These are phyloP conservation scores for Eciton burchellii DNA, from an alignment of 1,140 invertebrate species.

Conservation along the genomic window DNA sequence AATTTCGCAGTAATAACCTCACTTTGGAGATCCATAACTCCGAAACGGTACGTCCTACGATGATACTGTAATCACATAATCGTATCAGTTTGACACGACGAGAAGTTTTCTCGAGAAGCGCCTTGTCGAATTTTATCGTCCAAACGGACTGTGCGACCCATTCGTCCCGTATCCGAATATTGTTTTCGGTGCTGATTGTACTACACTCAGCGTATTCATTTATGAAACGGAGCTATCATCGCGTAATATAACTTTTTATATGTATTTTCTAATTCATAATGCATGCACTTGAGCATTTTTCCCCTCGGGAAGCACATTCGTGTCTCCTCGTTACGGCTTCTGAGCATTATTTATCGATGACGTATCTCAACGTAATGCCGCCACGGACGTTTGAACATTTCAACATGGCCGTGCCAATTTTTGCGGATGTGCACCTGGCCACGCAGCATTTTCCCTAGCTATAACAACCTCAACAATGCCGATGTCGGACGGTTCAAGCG, in stretches of 20 bases:
- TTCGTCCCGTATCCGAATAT: not conserved
- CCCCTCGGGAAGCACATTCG: slow-evolving; percentile 11
- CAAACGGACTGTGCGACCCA: slow-evolving; percentile 38
- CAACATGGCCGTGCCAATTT: slow-evolving; percentile 72
- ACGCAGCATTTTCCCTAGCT: not conserved
- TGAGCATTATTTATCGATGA: slow-evolving; percentile 63
- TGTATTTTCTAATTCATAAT: slow-evolving; percentile 58
- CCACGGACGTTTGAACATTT: slow-evolving; percentile 79
- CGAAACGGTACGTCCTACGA: slow-evolving; percentile 39
- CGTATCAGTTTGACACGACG: slow-evolving; percentile 74
- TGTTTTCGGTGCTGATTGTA: slow-evolving; percentile 74
- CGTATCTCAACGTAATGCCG: slow-evolving; percentile 70
- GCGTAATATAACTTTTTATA: slow-evolving; percentile 60
- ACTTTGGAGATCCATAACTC: slow-evolving; percentile 72
- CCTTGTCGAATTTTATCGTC: slow-evolving; percentile 73
- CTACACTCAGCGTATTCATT: slow-evolving; percentile 67
- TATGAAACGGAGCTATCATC: slow-evolving; percentile 65
- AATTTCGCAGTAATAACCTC: slow-evolving; percentile 40
- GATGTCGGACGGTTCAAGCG: not conserved
- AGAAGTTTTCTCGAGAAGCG: slow-evolving; percentile 75
- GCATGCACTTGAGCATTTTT: slow-evolving; percentile 60
- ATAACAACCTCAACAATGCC: not conserved
- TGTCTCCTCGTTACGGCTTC: slow-evolving; percentile 59
- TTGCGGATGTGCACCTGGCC: slow-evolving; percentile 38
- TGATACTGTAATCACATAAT: slow-evolving; percentile 74